These are phyloP conservation scores for Spodoptera picta DNA, from an alignment of 2,888 invertebrate species.

Conservation along the genomic window DNA sequence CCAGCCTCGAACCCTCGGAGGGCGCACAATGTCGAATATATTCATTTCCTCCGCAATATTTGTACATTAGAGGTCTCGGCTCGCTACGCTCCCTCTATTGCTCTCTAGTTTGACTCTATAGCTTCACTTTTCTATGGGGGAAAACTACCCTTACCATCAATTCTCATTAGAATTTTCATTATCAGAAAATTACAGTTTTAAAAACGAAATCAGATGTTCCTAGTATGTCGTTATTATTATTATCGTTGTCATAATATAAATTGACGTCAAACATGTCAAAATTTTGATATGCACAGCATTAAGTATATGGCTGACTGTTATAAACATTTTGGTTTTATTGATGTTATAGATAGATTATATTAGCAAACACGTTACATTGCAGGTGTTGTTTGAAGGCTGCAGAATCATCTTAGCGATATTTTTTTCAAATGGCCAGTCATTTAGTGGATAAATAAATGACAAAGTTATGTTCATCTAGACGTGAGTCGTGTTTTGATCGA, in stretches of 20 bases:
- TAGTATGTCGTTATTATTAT: not conserved
- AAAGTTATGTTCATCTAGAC: not conserved
- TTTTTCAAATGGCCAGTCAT: not conserved
- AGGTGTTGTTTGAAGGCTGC: constrained; percentile 3
- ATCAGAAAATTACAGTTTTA: not conserved
- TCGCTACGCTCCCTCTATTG: constrained; percentile 77
- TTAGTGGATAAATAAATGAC: not conserved
- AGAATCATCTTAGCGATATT: not conserved
- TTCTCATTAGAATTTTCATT: constrained; percentile 6
- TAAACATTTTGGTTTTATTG: constrained; percentile 1
- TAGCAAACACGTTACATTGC: not conserved
- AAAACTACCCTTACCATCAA: constrained; percentile 65
- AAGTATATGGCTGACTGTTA: not conserved
- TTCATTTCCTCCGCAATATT: constrained; percentile 88
- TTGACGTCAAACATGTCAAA: constrained; percentile 13
- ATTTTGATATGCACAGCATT: not conserved
- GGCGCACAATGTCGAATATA: constrained; percentile 77
- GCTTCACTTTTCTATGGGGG: constrained; percentile 70
- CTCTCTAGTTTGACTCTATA: constrained; percentile 75
- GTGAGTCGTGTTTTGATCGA: constrained; percentile 32
- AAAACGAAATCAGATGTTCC: not conserved
- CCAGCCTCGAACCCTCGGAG: constrained; percentile 33
- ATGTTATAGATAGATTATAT: constrained; percentile 16
- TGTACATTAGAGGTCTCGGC: constrained; percentile 88
- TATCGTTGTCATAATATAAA: constrained; percentile 13